Conservation (phyloP, 2,797 vertebrate species). For the Smutsia temminckii region DNA sequence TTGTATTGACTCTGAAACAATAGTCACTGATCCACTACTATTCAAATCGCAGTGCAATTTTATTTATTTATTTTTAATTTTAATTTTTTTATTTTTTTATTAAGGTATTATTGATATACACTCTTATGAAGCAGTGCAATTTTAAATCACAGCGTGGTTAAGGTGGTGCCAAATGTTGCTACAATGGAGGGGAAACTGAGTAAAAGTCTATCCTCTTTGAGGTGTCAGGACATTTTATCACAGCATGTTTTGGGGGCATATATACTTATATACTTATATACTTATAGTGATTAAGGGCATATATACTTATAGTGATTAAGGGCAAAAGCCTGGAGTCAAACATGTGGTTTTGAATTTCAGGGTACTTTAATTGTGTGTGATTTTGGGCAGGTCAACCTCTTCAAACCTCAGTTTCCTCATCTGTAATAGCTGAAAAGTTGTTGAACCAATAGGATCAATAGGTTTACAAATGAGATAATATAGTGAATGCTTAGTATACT, state of each 20-base stretch:
- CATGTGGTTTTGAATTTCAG: neutral
- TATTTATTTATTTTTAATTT: neutral
- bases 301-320: neutral
- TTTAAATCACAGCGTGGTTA: conserved; percentile 15
- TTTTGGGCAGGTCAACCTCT: neutral
- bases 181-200: neutral
- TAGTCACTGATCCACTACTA: neutral
- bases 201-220: neutral
- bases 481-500: neutral
- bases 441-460: neutral
- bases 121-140: neutral
- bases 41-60: neutral
- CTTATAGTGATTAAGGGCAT: neutral
- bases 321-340: neutral
- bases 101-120: no score
- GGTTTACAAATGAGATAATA: neutral
- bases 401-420: neutral
- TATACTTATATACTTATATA: no score
- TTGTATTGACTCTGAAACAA: neutral
- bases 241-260: neutral
- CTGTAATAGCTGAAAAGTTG: neutral
- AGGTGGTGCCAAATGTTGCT: neutral
- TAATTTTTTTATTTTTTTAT: no score
- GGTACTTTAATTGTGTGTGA: neutral
- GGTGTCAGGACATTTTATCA: neutral